Evolutionary conservation across 1,140 invertebrate species (phyloP).

Genomic region (Bombus polaris): DNA sequence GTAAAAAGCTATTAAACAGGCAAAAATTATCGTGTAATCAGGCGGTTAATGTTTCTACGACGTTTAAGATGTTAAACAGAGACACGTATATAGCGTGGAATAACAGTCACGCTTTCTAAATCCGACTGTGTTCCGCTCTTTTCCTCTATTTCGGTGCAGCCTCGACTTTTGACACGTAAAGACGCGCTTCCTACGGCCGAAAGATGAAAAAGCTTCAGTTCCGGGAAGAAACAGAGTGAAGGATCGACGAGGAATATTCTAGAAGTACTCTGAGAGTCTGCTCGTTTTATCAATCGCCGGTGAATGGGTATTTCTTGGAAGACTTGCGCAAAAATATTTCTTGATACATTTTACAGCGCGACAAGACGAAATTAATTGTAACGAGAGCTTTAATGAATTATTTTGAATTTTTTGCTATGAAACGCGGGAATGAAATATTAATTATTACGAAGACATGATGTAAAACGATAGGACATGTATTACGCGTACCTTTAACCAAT

Average conservation of each 20-base stretch:
- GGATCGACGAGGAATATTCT: not conserved
- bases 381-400: not conserved
- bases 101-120: conserved; percentile 73
- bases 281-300: not conserved
- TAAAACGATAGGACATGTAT: not conserved
- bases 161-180: conserved; percentile 21
- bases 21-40: conserved; percentile 37
- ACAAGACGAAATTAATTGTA: no score
- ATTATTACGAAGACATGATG: not conserved
- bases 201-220: not conserved
- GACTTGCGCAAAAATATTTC: no score
- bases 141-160: conserved; percentile 29
- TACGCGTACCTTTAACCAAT: not conserved
- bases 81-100: conserved; percentile 24
- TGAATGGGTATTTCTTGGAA: not conserved
- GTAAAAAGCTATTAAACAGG: not conserved
- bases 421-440: not conserved
- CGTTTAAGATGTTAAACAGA: conserved; percentile 14
- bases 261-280: not conserved
- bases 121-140: conserved; percentile 27
- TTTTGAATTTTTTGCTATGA: not conserved
- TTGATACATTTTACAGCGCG: no score
- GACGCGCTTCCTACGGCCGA: not conserved
- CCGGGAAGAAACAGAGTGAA: not conserved
- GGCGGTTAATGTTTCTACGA: conserved; percentile 24